Conservation (phyloP, 37 sponge, comb jelly and placozoan species). For the Agelas oroides region DNA sequence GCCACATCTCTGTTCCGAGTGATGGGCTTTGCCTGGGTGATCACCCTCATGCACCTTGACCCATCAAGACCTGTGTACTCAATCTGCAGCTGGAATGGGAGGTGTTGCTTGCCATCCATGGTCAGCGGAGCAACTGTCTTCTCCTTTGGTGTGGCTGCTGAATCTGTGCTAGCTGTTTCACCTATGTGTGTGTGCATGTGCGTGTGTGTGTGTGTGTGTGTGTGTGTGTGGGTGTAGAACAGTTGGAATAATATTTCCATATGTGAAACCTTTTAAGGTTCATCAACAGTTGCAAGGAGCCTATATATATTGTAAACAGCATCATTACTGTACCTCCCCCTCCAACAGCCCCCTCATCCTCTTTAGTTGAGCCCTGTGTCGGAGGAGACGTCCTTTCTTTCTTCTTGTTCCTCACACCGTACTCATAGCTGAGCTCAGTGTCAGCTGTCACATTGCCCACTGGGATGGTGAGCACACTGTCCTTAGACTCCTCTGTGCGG, state of each 20-base stretch:
- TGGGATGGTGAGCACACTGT: slow-evolving; percentile 57
- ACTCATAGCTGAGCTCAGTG: slow-evolving; percentile 88
- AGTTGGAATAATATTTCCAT: too few relatives aligned
- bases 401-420: slow-evolving; percentile 64
- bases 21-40: slow-evolving; percentile 81
- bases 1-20: slow-evolving; percentile 81
- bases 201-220: slow-evolving; percentile 7
- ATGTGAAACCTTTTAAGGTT: too few relatives aligned
- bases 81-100: slow-evolving; percentile 91
- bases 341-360: background rate
- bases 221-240: too few relatives aligned
- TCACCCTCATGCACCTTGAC: slow-evolving; percentile 68
- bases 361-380: too few relatives aligned
- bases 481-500: slow-evolving; percentile 68
- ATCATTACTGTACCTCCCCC: background rate
- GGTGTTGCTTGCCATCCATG: slow-evolving; percentile 71
- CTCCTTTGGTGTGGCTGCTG: background rate
- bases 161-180: background rate
- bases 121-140: slow-evolving; percentile 40
- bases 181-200: background rate
- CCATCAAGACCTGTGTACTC: slow-evolving; percentile 82
- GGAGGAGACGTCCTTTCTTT: background rate
- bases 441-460: slow-evolving; percentile 90
- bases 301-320: too few relatives aligned
- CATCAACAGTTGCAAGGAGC: too few relatives aligned